Evolutionary conservation across 2,888 invertebrate genomes (phyloP).

Genomic region (Rapana venosa): DNA sequence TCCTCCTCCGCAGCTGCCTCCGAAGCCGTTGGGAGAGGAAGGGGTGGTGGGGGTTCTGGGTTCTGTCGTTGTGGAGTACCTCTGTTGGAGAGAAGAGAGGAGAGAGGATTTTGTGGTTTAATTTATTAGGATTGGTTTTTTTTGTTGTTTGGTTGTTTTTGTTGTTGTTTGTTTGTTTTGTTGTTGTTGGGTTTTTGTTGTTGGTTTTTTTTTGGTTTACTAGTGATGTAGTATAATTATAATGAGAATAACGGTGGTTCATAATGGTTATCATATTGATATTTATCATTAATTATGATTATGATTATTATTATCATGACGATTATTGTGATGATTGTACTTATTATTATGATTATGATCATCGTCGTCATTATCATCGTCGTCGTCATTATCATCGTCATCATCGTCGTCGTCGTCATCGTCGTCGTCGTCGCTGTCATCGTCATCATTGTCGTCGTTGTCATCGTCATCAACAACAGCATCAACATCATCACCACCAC

Average conservation of each 20-base stretch:
- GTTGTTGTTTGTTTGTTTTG: background rate
- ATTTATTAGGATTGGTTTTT: background rate
- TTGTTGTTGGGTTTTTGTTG: too few species aligned
- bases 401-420: background rate
- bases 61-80: slow-evolving; percentile 51
- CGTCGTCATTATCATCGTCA: background rate
- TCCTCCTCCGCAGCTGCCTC: background rate
- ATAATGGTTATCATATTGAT: background rate
- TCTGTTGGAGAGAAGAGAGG: slow-evolving; percentile 40
- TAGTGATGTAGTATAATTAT: background rate
- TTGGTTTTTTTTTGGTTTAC: background rate
- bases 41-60: slow-evolving; percentile 44
- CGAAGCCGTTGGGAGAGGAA: slow-evolving; percentile 38
- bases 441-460: background rate
- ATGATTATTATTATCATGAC: too few species aligned
- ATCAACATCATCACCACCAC: background rate
- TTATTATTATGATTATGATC: background rate
- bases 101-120: background rate
- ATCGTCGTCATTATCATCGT: background rate
- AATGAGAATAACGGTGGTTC: background rate
- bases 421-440: background rate
- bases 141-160: slow-evolving; percentile 3
- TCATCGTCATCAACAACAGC: too few species aligned
- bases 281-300: too few species aligned
- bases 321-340: too few species aligned